Base-by-base conservation (phyloP, 2,797 vertebrate species). In the Phalloptychus januarius region DNA sequence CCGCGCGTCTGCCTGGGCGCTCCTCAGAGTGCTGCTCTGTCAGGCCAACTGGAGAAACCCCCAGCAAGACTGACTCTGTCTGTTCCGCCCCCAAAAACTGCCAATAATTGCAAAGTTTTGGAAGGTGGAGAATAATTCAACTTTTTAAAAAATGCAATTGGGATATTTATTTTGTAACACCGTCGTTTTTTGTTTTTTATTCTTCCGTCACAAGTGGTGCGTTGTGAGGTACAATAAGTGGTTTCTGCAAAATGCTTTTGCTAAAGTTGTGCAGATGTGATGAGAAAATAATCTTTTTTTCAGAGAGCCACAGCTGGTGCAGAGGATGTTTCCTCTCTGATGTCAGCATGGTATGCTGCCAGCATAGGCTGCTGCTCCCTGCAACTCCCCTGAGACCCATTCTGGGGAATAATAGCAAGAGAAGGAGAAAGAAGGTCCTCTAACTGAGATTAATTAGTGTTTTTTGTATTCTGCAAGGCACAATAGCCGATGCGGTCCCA, bases 401-500 rank as follows among this genome's bases (percentile, higher is more conserved):
- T 92, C 83, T 89, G 85, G 85, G 90, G 78, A 92, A 92, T 91
- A 94, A 93, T 91, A 80, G 87, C 80, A 86, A 72, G 82, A 89
- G 85, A 86, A 88, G 82, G 84, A 90, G 86, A 88, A 86, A 84
- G 87, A 87, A 90, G 83, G 88, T 92, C 91, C 86, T 91, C 89
- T 91, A 92, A 93, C 88, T 88, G 92, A 93, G 89, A 94, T 95
- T 95, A 95, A 96, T 95, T 94, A 93, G 89, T 83, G 84, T 83
- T 93, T 71, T 91, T 91, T 92, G 83, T 93, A 90, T 93, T 94
- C 87, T 92, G 87, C 87, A 82, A 84, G 84, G 84, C 83, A 94
- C 92, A 94, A 93, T 93, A 81, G 93, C 86, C 84, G 88, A 89
- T 79, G 87, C 81, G 83, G 87, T 91, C 84, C 75, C n/a, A 42